Conservation (phyloP, 2,888 invertebrate genomes). For the Caenorhabditis parvicauda region DNA sequence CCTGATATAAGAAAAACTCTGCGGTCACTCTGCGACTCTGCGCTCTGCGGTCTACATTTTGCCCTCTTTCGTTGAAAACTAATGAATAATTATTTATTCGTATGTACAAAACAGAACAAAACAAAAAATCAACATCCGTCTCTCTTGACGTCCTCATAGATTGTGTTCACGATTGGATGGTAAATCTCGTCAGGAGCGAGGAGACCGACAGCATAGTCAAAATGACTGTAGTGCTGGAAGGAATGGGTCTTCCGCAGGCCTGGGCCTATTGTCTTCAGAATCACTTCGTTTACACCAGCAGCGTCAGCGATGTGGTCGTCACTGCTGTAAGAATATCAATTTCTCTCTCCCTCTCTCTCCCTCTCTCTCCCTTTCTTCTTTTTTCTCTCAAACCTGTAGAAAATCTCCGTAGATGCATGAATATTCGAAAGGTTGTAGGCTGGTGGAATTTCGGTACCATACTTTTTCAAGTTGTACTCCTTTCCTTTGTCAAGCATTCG, state of each 20-base stretch:
- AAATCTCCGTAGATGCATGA: constrained; percentile 18
- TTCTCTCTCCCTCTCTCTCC: too few species aligned
- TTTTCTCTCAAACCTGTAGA: constrained; percentile 9
- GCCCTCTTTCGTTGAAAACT: too few species aligned
- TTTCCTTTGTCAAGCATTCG: constrained; percentile 15
- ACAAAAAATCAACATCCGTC: too few species aligned
- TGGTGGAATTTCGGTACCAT: constrained; percentile 19
- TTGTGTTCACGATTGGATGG: too few species aligned
- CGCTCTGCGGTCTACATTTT: too few species aligned
- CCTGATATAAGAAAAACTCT: too few species aligned
- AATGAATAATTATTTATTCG: too few species aligned
- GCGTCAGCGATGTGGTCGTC: constrained; percentile 18
- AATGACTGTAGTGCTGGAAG: constrained; percentile 26
- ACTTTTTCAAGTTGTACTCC: constrained; percentile 8
- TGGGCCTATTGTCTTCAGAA: constrained; percentile 22
- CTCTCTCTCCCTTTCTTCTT: background rate
- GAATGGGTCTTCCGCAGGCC: constrained; percentile 14
- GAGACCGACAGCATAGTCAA: constrained; percentile 26
- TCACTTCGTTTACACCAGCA: constrained; percentile 10
- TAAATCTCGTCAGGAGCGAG: constrained; percentile 24
- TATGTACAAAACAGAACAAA: too few species aligned
- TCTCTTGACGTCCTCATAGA: too few species aligned
- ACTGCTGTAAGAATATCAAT: constrained; percentile 10
- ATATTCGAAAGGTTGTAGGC: constrained; percentile 18
- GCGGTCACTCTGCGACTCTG: too few species aligned